phyloP scores from a whole-genome alignment of 2,113 vertebrate genomes.

The Odocoileus hemionus region DNA sequence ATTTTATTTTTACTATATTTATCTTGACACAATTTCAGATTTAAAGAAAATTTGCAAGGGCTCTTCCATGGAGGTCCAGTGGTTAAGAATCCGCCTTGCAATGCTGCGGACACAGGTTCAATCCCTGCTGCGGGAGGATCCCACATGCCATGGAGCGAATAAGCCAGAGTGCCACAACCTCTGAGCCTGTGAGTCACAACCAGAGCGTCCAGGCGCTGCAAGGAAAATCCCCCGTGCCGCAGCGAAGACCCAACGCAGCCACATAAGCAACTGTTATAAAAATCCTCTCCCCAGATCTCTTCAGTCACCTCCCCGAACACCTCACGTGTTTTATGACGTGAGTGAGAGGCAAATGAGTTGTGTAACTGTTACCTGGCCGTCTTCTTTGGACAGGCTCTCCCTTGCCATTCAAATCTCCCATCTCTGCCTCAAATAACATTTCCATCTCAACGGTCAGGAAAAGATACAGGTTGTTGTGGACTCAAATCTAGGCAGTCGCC shows the following conservation, averaged over 20 bases:
- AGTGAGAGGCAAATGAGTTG: background rate
- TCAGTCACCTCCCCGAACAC: background rate
- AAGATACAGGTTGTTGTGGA: background rate
- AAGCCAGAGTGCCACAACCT: background rate
- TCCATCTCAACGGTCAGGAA: background rate
- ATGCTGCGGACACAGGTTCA: background rate
- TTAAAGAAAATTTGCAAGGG: background rate
- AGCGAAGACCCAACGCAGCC: background rate
- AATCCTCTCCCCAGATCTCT: background rate
- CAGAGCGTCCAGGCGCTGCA: rapidly evolving
- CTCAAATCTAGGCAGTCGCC: background rate
- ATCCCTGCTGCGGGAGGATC: background rate
- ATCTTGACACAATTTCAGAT: conserved; percentile 1
- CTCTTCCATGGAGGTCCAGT: background rate
- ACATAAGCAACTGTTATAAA: background rate
- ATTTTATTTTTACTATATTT: background rate
- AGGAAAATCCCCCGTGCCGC: background rate
- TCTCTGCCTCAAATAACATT: background rate
- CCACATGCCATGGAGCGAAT: rapidly evolving
- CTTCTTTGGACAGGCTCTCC: background rate
- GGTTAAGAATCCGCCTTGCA: background rate
- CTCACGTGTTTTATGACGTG: background rate
- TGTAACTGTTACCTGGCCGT: background rate
- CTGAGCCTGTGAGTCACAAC: background rate
- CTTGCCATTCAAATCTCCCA: background rate